phyloP scores from a whole-genome alignment of 1,140 invertebrate genomes.

The Papilio helenus region DNA sequence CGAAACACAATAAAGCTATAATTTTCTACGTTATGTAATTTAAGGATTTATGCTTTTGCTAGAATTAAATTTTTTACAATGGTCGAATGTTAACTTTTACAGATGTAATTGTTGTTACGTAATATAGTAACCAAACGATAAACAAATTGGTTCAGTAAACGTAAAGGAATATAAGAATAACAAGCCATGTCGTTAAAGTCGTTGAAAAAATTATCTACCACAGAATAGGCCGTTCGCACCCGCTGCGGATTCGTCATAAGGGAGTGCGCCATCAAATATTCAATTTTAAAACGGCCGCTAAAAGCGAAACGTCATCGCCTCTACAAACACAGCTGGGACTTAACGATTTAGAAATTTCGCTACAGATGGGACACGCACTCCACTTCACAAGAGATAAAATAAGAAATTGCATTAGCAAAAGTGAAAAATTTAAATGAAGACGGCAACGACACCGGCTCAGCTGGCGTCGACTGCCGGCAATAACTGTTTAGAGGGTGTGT shows the following conservation, averaged over 20 bases:
- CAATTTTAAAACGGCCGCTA: constrained; percentile 83
- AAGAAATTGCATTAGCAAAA: constrained; percentile 81
- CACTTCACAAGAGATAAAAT: constrained; percentile 69
- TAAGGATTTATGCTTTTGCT: not conserved
- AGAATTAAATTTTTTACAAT: not conserved
- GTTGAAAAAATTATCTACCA: constrained; percentile 76
- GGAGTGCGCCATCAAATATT: constrained; percentile 82
- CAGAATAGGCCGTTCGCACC: constrained; percentile 69
- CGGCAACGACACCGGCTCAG: constrained; percentile 68
- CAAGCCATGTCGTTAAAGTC: constrained; percentile 67
- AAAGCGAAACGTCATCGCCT: constrained; percentile 81
- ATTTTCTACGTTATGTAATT: constrained; percentile 9
- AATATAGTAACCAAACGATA: constrained; percentile 22
- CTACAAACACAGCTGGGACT: constrained; percentile 77
- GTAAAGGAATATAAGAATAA: constrained; percentile 49
- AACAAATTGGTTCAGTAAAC: constrained; percentile 2
- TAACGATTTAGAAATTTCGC: constrained; percentile 80
- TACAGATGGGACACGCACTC: constrained; percentile 81
- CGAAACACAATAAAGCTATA: not conserved
- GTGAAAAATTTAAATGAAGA: constrained; percentile 78
- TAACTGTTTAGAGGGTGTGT: constrained; percentile 74
- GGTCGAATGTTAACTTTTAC: not conserved
- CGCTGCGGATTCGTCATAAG: constrained; percentile 79
- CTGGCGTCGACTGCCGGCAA: constrained; percentile 69
- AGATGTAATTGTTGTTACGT: not conserved